Percentiles rank a stretch among this genome's conserved stretches.
These are phyloP conservation scores for Acanthosepion esculentum DNA, from an alignment of 2,888 invertebrate genomes.

Conservation along the genomic window DNA sequence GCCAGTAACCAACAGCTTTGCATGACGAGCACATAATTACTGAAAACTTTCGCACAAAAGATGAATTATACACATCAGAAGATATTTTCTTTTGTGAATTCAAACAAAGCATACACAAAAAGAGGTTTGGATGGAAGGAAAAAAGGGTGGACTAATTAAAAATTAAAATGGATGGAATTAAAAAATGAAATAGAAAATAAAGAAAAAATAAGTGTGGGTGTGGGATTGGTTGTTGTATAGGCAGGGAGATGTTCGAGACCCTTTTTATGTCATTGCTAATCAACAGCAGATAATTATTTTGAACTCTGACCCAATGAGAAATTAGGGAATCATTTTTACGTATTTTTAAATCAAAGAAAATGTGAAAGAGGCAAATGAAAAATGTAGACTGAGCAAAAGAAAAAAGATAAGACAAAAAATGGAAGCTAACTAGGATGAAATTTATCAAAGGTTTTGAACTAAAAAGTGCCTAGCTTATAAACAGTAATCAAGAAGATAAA, in stretches of 20 bases:
- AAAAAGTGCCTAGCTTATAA: background rate
- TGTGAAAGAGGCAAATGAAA: background rate
- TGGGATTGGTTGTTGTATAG: background rate
- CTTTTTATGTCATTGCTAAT: slow-evolving; percentile 11
- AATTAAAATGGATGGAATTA: slow-evolving; percentile 21
- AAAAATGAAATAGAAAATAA: background rate
- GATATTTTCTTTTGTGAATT: slow-evolving; percentile 33
- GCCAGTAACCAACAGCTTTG: slow-evolving; percentile 22
- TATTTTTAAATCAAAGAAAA: slow-evolving; percentile 33
- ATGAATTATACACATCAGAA: slow-evolving; percentile 33
- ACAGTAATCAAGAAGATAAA: background rate
- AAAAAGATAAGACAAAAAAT: background rate
- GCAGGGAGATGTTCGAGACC: background rate
- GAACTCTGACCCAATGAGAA: background rate
- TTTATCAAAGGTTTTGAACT: background rate
- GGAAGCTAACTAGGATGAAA: background rate
- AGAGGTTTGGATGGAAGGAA: slow-evolving; percentile 11
- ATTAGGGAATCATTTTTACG: slow-evolving; percentile 11
- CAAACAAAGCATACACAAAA: slow-evolving; percentile 33
- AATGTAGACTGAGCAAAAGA: background rate
- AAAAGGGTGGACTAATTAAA: background rate
- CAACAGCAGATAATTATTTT: slow-evolving; percentile 33
- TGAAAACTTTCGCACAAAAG: background rate
- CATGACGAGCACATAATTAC: slow-evolving; percentile 33
- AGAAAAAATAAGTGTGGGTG: slow-evolving; percentile 13